Conservation (phyloP, 1,140 invertebrate species). For the Steinernema feltiae region DNA sequence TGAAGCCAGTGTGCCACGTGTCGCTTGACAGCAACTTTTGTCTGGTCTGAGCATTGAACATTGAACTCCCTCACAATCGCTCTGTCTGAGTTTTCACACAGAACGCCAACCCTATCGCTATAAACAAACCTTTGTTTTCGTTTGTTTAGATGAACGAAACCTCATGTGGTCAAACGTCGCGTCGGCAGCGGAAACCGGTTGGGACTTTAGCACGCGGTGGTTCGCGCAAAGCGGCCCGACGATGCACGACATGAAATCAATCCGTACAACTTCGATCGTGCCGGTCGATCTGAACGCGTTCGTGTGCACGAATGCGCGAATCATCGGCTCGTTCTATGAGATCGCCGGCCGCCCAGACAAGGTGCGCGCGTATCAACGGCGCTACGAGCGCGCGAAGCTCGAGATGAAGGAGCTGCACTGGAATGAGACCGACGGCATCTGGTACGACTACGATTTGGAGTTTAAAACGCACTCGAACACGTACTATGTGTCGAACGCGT, state of each 20-base stretch:
- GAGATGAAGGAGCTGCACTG: conserved; percentile 73
- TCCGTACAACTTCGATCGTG: conserved; percentile 64
- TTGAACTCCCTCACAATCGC: not conserved
- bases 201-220: conserved; percentile 90
- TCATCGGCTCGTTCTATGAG: conserved; percentile 70
- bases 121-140: not conserved
- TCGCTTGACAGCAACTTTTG: not conserved
- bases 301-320: conserved; percentile 72
- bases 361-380: conserved; percentile 65
- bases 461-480: conserved; percentile 48
- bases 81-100: not conserved
- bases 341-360: conserved; percentile 62
- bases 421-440: conserved; percentile 77
- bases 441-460: conserved; percentile 78
- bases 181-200: conserved; percentile 81
- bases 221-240: conserved; percentile 64
- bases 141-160: conserved; percentile 26
- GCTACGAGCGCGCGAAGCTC: conserved; percentile 66
- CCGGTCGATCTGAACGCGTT: conserved; percentile 80
- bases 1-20: not conserved
- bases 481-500: conserved; percentile 77
- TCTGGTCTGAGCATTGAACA: no score
- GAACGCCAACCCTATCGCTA: not conserved
- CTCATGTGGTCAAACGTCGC: conserved; percentile 71
- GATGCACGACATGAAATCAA: conserved; percentile 45